Conservation (phyloP, 1,140 invertebrate species). For the Brachionus plicatilis region DNA sequence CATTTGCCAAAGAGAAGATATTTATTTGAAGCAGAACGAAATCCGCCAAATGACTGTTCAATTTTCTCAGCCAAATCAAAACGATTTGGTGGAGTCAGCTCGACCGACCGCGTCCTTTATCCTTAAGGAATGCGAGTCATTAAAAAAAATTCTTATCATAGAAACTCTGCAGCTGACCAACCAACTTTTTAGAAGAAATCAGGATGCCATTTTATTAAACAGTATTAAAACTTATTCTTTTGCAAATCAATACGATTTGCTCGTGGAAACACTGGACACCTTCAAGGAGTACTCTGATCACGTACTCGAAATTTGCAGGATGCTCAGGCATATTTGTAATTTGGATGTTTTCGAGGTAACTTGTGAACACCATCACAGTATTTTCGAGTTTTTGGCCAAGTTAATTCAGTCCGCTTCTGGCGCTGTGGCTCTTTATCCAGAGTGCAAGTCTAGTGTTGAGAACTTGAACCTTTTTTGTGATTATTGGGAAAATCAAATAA, state of each 20-base stretch:
- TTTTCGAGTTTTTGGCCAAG: constrained; percentile 28
- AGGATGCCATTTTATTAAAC: constrained; percentile 26
- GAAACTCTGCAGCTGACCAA: constrained; percentile 10
- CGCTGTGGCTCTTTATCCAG: constrained; percentile 63
- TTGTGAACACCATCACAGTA: constrained; percentile 27
- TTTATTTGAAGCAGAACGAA: constrained; percentile 75
- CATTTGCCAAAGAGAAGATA: constrained; percentile 89
- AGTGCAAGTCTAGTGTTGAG: constrained; percentile 88
- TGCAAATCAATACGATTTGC: background rate
- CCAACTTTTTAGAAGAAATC: constrained; percentile 11
- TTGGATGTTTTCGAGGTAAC: constrained; percentile 17
- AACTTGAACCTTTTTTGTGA: constrained; percentile 96
- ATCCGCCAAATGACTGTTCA: constrained; percentile 44
- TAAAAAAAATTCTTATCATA: background rate
- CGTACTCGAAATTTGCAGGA: constrained; percentile 62
- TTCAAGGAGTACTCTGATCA: constrained; percentile 1
- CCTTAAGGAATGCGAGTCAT: background rate
- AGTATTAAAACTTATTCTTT: constrained; percentile 6
- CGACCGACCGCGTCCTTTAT: background rate
- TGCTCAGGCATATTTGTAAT: constrained; percentile 65
- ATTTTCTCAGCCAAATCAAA: background rate
- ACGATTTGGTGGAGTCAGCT: background rate
- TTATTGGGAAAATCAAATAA: constrained; percentile 88
- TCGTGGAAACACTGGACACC: background rate
- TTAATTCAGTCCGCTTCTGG: background rate